These are phyloP conservation scores for Neodiprion virginianus DNA, from an alignment of 1,140 invertebrate genomes.

Conservation along the genomic window DNA sequence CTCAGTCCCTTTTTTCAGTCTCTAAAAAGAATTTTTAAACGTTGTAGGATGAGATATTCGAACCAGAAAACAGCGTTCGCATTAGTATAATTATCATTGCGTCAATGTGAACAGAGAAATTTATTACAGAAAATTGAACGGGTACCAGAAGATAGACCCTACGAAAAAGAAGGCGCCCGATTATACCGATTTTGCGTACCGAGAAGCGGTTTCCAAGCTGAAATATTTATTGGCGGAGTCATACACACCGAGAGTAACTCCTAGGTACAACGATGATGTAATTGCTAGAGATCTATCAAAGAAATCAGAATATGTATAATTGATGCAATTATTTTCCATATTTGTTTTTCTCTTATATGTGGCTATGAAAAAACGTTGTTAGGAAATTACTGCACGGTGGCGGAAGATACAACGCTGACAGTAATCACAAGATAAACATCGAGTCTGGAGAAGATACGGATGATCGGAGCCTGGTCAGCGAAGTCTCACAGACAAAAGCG, in stretches of 20 bases:
- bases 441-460: slow-evolving; percentile 48
- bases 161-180: slow-evolving; percentile 67
- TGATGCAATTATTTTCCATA: not conserved
- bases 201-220: slow-evolving; percentile 79
- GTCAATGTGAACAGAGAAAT: not conserved
- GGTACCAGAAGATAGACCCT: slow-evolving; percentile 43
- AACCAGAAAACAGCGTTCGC: no score
- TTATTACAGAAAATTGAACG: slow-evolving; percentile 45
- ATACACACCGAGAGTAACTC: slow-evolving; percentile 66
- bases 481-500: slow-evolving; percentile 33
- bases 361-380: not conserved
- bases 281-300: not conserved
- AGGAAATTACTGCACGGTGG: not conserved
- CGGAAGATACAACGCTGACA: slow-evolving; percentile 32
- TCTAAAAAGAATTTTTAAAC: no score
- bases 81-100: no score
- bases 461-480: slow-evolving; percentile 45
- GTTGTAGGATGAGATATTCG: no score
- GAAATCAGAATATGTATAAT: not conserved
- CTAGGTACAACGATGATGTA: slow-evolving; percentile 30
- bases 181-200: slow-evolving; percentile 81
- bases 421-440: slow-evolving; percentile 37
- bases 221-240: slow-evolving; percentile 79
- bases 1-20: not conserved
- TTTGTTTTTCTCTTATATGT: not conserved